Base-by-base conservation (phyloP, 2,113 vertebrate species). In the Neogobius melanostomus region DNA sequence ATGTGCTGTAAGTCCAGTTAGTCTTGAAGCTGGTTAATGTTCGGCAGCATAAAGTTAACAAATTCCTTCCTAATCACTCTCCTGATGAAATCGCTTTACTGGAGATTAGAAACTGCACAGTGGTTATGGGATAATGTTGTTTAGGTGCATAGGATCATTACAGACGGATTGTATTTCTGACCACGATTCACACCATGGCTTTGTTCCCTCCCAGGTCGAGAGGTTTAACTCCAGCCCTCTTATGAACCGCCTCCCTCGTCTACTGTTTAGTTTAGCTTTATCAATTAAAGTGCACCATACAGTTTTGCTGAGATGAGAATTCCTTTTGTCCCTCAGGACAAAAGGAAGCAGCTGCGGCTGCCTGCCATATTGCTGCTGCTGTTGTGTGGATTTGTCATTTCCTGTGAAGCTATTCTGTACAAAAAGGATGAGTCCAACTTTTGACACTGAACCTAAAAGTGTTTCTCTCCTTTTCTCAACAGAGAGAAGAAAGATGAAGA, bases 341-440 rank as follows among this genome's bases (percentile, higher is more conserved):
- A 88, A 86, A 88, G 92, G 91, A 91, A 91, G 89, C 90, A 88
- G 91, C 91, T 92, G 92, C 76, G 69, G 74, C 82, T 80, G 17
- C 67, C 79, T 84, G 77, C 85, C 87, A 84, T 88, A 84, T 89
- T 90, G 86, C 91, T 87, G 74, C 80, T 84, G 80, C 82, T 84
- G 80, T 88, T 86, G 76, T 76, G 69, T 83, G 84, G 83, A 91
- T 90, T 90, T 90, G 88, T 90, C 88, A 92, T 92, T 94, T 94
- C 91, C 93, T 93, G 90, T 90, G 71, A 81, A 72, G 86, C 80
- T 68, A 72, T 76, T 57, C 61, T 12, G 68, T 77, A 61, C 51
- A 71, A 62, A 77, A 64, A 82, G 77, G 54, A 87, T 80, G 60
- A 82, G 72, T 71, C 36, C 74, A 69, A 77, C 59, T 73, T 36